Evolutionary conservation across 2,797 vertebrate species (phyloP).

Genomic region (Alca torda): DNA sequence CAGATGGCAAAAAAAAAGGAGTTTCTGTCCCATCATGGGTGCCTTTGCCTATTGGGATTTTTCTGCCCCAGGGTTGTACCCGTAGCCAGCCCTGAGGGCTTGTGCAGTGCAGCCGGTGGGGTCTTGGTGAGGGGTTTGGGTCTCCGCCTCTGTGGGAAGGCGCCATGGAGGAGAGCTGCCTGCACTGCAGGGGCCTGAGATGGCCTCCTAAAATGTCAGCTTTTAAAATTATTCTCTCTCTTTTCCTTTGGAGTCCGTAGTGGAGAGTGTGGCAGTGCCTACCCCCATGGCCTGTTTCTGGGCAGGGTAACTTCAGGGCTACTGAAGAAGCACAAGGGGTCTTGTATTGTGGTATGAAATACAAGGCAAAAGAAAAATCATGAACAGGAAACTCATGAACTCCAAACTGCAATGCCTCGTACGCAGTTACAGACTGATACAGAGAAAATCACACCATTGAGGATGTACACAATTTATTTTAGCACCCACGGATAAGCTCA

Average conservation of each 20-base stretch:
- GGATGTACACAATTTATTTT: background rate
- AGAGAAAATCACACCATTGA: accelerated
- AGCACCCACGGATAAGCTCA: background rate
- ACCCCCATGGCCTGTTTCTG: background rate
- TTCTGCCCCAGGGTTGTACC: background rate
- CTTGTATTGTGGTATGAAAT: background rate
- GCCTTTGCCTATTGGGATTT: accelerated
- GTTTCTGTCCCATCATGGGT: accelerated
- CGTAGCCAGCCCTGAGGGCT: accelerated
- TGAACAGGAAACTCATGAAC: background rate
- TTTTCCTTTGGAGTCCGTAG: background rate
- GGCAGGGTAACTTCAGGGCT: background rate
- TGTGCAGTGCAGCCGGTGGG: background rate
- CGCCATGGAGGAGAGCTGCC: background rate
- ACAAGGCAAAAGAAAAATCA: background rate
- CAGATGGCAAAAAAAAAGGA: background rate
- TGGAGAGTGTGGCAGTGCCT: background rate
- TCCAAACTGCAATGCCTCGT: background rate
- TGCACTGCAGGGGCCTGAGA: background rate
- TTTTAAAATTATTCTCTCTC: background rate
- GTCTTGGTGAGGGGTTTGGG: background rate
- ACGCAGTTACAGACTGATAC: background rate
- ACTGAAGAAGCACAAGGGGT: background rate
- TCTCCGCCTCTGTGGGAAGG: background rate
- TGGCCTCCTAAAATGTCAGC: background rate